Conservation (phyloP, 1,140 invertebrate genomes). For the Ridgeia piscesae region DNA sequence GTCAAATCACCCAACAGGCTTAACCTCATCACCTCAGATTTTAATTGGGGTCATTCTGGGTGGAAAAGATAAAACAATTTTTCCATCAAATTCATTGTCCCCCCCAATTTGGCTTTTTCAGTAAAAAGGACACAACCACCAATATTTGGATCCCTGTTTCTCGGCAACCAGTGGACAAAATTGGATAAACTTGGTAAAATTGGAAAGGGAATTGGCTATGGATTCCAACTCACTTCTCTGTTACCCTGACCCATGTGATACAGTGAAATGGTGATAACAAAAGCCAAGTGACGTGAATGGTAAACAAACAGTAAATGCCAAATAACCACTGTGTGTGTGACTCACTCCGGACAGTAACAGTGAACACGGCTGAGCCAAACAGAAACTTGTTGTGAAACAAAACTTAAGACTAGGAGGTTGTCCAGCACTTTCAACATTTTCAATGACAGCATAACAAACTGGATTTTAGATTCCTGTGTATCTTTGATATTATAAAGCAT, state of each 20-base stretch:
- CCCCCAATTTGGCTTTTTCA: too few relatives aligned
- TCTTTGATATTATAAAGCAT: background rate
- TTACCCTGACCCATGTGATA: background rate
- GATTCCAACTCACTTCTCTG: too few relatives aligned
- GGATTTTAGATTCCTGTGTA: background rate
- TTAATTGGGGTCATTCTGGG: too few relatives aligned
- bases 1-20: too few relatives aligned
- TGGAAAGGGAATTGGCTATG: too few relatives aligned
- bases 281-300: background rate
- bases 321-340: background rate
- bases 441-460: background rate
- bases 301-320: background rate
- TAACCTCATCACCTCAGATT: too few relatives aligned
- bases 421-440: background rate
- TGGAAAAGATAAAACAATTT: too few relatives aligned
- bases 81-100: too few relatives aligned
- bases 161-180: too few relatives aligned
- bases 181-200: too few relatives aligned
- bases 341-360: background rate
- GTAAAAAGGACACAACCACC: too few relatives aligned
- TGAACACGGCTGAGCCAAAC: background rate
- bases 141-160: too few relatives aligned
- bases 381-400: background rate
- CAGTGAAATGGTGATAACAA: background rate
- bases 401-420: background rate